A percentile compares a stretch with the other conserved stretches of the same genome.
These are phyloP conservation scores for Euclidia mi DNA, from an alignment of 2,888 invertebrate species.

Conservation along the genomic window DNA sequence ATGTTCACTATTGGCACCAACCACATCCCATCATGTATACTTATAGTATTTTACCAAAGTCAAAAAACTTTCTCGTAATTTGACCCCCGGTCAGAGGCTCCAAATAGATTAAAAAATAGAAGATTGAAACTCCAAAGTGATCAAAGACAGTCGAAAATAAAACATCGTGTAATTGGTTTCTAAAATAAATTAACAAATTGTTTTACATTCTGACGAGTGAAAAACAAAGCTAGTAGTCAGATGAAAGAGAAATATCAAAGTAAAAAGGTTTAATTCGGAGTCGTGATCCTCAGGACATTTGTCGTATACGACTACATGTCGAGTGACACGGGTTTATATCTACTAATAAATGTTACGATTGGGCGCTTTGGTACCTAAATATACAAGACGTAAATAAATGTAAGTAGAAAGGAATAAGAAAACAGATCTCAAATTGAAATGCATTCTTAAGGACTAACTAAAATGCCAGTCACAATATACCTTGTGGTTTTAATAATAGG, in stretches of 20 bases:
- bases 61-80: constrained; percentile 8
- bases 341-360: too few relatives aligned
- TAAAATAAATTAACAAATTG: constrained; percentile 27
- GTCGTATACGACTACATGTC: background rate
- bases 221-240: constrained; percentile 29
- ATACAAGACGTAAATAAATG: too few relatives aligned
- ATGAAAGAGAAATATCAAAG: constrained; percentile 26
- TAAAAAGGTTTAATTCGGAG: constrained; percentile 5
- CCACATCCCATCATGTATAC: too few relatives aligned
- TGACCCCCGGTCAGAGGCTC: constrained; percentile 13
- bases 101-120: constrained; percentile 22
- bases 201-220: constrained; percentile 27
- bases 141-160: constrained; percentile 41
- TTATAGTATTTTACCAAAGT: too few relatives aligned
- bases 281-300: constrained; percentile 3
- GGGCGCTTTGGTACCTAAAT: background rate
- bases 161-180: constrained; percentile 4
- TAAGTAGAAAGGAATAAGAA: too few relatives aligned
- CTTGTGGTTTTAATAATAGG: too few relatives aligned
- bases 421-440: too few relatives aligned
- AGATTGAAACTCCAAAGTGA: constrained; percentile 21
- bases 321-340: too few relatives aligned
- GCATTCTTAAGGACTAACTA: too few relatives aligned
- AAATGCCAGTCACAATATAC: too few relatives aligned
- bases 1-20: too few relatives aligned